phyloP scores from a whole-genome alignment of 2,888 invertebrate genomes.

The Phorcus lineatus region DNA sequence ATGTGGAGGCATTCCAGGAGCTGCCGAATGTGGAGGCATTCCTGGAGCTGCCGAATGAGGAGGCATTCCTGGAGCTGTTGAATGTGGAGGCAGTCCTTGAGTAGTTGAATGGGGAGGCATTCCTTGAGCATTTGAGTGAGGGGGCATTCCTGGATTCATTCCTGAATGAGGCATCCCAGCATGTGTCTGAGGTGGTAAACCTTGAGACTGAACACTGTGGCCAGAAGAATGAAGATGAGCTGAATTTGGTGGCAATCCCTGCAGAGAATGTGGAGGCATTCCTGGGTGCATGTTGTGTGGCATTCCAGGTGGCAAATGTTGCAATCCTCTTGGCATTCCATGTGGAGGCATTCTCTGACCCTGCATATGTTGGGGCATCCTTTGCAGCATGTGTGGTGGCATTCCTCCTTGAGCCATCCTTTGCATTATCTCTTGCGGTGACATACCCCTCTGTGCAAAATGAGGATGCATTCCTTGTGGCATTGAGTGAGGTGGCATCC shows the following conservation, averaged over 20 bases:
- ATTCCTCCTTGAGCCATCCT: background rate
- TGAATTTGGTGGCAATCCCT: background rate
- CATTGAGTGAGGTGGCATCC: background rate
- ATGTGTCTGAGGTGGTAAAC: background rate
- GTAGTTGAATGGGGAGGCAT: slow-evolving; percentile 5
- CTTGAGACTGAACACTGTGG: background rate
- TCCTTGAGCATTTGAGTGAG: background rate
- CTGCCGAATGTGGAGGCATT: background rate
- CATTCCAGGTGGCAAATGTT: background rate
- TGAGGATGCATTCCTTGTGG: slow-evolving; percentile 1
- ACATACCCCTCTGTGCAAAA: background rate
- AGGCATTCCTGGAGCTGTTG: slow-evolving; percentile 11
- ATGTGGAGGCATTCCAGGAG: slow-evolving; percentile 20
- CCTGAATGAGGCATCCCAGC: background rate
- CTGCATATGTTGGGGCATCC: background rate
- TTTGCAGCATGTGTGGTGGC: background rate
- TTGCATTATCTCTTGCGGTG: background rate
- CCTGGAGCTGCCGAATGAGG: slow-evolving; percentile 28
- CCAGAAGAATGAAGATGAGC: background rate
- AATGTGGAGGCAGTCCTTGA: slow-evolving; percentile 17
- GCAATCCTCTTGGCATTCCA: background rate
- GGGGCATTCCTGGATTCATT: background rate
- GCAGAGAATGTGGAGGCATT: background rate
- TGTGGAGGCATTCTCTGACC: background rate
- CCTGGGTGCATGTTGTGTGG: background rate